Evolutionary conservation across 2,888 invertebrate genomes (phyloP).

Genomic region (Leistus spinibarbis): DNA sequence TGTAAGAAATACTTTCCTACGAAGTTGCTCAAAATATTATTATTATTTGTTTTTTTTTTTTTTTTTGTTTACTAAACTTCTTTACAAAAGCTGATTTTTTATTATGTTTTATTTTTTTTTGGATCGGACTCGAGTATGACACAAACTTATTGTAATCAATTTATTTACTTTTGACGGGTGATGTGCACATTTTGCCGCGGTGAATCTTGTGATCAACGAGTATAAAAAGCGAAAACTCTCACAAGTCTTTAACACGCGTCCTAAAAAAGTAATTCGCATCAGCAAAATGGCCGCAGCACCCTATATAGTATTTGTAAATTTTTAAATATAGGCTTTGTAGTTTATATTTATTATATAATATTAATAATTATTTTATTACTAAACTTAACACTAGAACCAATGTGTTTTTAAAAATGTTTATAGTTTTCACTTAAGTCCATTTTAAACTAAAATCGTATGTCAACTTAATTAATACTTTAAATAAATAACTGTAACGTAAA

Average conservation of each 20-base stretch:
- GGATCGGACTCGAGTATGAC: constrained; percentile 49
- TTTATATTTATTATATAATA: constrained; percentile 24
- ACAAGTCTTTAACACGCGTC: neutral
- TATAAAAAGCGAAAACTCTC: constrained; percentile 3
- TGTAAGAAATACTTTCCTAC: constrained; percentile 38
- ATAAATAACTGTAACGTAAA: constrained; percentile 37
- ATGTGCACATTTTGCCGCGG: neutral
- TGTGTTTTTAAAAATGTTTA: constrained; percentile 33
- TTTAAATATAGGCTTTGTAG: constrained; percentile 37
- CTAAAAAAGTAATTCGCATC: neutral
- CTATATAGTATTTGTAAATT: constrained; percentile 34
- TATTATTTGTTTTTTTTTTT: neutral
- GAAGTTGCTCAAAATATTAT: constrained; percentile 35
- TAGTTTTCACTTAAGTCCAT: constrained; percentile 26
- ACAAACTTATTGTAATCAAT: constrained; percentile 46
- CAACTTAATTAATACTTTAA: constrained; percentile 35
- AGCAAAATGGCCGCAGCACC: neutral
- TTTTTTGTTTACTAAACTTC: constrained; percentile 29
- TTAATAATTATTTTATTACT: constrained; percentile 22
- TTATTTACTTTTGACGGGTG: constrained; percentile 11
- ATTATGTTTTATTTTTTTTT: constrained; percentile 36
- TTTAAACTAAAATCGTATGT: constrained; percentile 6
- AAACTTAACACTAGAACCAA: constrained; percentile 34
- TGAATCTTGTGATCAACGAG: neutral
- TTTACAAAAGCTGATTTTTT: constrained; percentile 39